These are phyloP conservation scores for Lutjanus erythropterus DNA, from an alignment of 2,113 vertebrate genomes.

Conservation along the genomic window DNA sequence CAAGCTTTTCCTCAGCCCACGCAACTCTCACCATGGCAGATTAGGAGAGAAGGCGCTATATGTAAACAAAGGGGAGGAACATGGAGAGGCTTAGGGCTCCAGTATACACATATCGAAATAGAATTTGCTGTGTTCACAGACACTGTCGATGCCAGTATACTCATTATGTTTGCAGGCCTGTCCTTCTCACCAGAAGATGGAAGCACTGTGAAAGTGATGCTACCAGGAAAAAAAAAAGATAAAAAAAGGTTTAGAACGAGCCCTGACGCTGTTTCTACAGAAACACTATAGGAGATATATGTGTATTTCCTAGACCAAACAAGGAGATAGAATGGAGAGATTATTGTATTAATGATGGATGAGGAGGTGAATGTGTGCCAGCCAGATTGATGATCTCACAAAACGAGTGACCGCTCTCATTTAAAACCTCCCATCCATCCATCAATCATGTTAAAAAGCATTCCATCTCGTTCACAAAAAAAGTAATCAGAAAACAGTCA, in stretches of 20 bases:
- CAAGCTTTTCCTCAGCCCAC: conserved; percentile 39
- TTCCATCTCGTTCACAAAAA: not conserved
- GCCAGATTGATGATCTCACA: conserved; percentile 15
- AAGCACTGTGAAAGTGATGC: not conserved
- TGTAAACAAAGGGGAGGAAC: conserved; percentile 52
- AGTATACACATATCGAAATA: conserved; percentile 28
- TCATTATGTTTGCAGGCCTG: conserved; percentile 6
- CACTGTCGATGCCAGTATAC: conserved; percentile 9
- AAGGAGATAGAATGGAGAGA: not conserved
- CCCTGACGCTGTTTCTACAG: not conserved
- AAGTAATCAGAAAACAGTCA: not conserved
- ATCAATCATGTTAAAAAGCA: conserved; percentile 11
- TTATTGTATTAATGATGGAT: conserved; percentile 13
- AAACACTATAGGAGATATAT: not conserved
- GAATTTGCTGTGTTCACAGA: conserved; percentile 31
- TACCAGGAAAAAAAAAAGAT: not conserved
- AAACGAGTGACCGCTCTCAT: not conserved
- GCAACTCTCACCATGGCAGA: conserved; percentile 52
- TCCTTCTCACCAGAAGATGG: conserved; percentile 5
- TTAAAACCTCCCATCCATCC: not conserved
- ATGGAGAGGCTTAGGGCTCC: conserved; percentile 40
- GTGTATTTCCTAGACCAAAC: not conserved
- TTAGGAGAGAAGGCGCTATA: conserved; percentile 52
- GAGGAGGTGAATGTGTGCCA: conserved; percentile 7
- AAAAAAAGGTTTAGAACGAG: not conserved